Evolutionary conservation across 1,140 invertebrate species (phyloP), one percentile per base, ranked within the genome.

Genomic region (Camponotus pennsylvanicus): DNA sequence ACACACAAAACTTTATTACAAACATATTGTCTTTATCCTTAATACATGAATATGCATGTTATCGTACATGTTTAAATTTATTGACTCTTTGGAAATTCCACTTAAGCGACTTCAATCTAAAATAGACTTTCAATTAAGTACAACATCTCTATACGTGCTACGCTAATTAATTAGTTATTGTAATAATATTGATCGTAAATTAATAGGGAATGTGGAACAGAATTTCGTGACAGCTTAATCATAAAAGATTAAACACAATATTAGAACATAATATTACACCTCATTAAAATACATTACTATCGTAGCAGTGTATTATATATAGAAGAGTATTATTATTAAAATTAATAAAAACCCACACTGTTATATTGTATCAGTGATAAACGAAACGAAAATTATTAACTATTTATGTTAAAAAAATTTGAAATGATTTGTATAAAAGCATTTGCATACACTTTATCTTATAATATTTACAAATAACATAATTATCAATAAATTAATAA

Each of bases 21-120:
- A 63, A 27, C 40, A 42, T 37, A 45, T 2, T 37, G 8, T 67
- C 11, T 27, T 79, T 37, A n/a, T 6, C 34, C 5, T 64, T 6
- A 67, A 1, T 55, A 9, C n/a, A 37, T 76, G 15, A 76, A 76
- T 64, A 78, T 64, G 45, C 67, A 79, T 79, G n/a, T 40, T 79
- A 49, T 52, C 1, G 11, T 37, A 3, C 2, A 61, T 15, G n/a
- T 57, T 57, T n/a, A 63, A 63, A 77, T 45, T 1, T 42, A 63
- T 63, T 37, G 27, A 77, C 61, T 63, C 15, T 15, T 0, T n/a
- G 32, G 18, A 77, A 42, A 32, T 63, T 63, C 2, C 40, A 52
- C 42, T 66, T 18, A 55, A 55, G 11, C 34, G 7, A 27, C 45
- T 67, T 5, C 21, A 67, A n/a, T 49, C 32, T 9, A 3, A 7